Evolutionary conservation across 1,140 invertebrate genomes (phyloP).

Genomic region (Samia ricini): DNA sequence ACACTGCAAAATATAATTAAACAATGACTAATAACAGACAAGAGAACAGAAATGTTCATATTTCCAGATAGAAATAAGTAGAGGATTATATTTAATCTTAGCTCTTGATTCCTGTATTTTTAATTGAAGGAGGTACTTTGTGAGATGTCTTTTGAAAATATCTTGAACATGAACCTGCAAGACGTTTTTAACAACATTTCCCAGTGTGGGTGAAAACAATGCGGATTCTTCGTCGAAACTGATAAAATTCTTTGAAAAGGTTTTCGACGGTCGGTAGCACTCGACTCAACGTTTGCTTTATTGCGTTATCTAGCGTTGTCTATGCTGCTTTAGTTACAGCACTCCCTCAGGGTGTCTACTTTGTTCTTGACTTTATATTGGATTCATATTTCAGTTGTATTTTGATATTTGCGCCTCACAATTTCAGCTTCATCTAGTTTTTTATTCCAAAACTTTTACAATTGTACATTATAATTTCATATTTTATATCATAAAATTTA

Average conservation of each 20-base stretch:
- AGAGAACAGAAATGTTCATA: too few relatives aligned
- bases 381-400: not conserved
- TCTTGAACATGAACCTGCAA: conserved; percentile 12
- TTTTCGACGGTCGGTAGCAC: conserved; percentile 17
- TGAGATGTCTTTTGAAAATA: conserved; percentile 16
- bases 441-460: not conserved
- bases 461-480: too few relatives aligned
- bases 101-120: not conserved
- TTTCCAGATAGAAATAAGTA: too few relatives aligned
- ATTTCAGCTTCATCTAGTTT: not conserved
- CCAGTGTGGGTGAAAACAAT: conserved; percentile 17
- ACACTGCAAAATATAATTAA: too few relatives aligned
- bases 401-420: not conserved
- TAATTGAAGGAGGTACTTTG: not conserved
- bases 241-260: conserved; percentile 10
- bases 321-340: conserved; percentile 4
- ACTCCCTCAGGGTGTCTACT: conserved; percentile 11
- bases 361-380: conserved; percentile 3
- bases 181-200: conserved; percentile 19
- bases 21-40: too few relatives aligned
- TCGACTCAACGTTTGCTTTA: conserved; percentile 18
- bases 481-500: too few relatives aligned
- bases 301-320: conserved; percentile 19
- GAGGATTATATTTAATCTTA: not conserved
- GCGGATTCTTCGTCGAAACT: conserved; percentile 15